Base-by-base conservation (phyloP, 2,113 vertebrate genomes). In the Leiothrix lutea region DNA sequence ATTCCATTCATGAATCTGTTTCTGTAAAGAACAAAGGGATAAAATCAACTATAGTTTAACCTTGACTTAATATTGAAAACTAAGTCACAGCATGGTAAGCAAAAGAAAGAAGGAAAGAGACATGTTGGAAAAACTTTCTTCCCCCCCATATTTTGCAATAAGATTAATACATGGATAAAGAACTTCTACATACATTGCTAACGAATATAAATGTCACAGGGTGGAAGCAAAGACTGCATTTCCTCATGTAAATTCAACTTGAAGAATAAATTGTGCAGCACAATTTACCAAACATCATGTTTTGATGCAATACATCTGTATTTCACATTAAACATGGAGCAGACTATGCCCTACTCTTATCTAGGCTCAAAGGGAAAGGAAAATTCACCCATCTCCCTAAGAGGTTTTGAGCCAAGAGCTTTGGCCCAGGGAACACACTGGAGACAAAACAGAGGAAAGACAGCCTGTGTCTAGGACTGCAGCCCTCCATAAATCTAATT, bases 1-100 rank as follows among this genome's bases (percentile, higher is more conserved):
- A 98, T 99, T 99, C 99, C 99, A 99, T 93, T 99, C 98, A 6
- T 99, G 98, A 91, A 99, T 99, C 75, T 99, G 98, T 94, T 99
- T 99, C 99, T 99, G 98, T 79, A 96, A 97, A 66, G 64, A 96
- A 84, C 33, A 96, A 80, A 94, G 33, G 88, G 24, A 82, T 69
- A 91, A 54, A 66, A 80, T 75, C 29, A 91, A 38, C 8, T 9
- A 60, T 8, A 85, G 14, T 67, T 72, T 67, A 83, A 87, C 18
- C 8, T 50, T 81, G 74, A 84, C 11, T 90, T 92, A 28, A 26
- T 73, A 74, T 24, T 89, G 67, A 82, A 96, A 85, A 70, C 45
- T 57, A 88, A 81, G 51, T 61, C 58, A 77, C 20, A 80, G 24
- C 8, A 72, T 8, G 14, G 17, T 40, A 66, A 86, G 28, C 16